phyloP scores from a whole-genome alignment of 2,888 invertebrate species.

The Eurytoma adleriae region DNA sequence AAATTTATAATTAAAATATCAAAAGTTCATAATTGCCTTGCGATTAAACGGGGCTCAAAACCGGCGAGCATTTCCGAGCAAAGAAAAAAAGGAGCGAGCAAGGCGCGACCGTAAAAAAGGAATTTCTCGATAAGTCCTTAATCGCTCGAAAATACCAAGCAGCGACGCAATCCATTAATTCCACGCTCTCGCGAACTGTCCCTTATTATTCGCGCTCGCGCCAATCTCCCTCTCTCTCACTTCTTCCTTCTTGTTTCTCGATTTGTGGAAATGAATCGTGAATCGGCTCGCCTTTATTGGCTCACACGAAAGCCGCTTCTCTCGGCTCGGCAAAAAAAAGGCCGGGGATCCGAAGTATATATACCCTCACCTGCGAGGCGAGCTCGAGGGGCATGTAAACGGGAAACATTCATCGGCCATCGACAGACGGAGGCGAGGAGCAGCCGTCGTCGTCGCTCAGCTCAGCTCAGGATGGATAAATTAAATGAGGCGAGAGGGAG shows the following conservation, averaged over 20 bases:
- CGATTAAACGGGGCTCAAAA: background rate
- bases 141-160: constrained; percentile 52
- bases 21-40: background rate
- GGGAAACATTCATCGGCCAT: constrained; percentile 53
- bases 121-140: constrained; percentile 44
- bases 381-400: constrained; percentile 45
- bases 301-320: constrained; percentile 20
- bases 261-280: constrained; percentile 55
- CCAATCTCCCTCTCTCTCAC: constrained; percentile 24
- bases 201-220: constrained; percentile 53
- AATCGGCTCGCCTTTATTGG: constrained; percentile 51
- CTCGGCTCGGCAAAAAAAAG: constrained; percentile 13
- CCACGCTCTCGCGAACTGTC: constrained; percentile 33
- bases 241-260: constrained; percentile 32
- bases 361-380: constrained; percentile 38
- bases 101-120: constrained; percentile 39
- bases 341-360: background rate
- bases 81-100: constrained; percentile 41
- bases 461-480: constrained; percentile 65
- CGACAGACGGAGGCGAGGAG: constrained; percentile 23
- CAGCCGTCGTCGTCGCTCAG: constrained; percentile 41
- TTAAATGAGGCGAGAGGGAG: constrained; percentile 65
- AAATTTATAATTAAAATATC: constrained; percentile 11
- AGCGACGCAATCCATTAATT: constrained; percentile 53
- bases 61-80: constrained; percentile 6